Percentiles rank a stretch among this genome's conserved stretches.
phyloP scores from a whole-genome alignment of 2,888 invertebrate species.

The Synergus itoensis region DNA sequence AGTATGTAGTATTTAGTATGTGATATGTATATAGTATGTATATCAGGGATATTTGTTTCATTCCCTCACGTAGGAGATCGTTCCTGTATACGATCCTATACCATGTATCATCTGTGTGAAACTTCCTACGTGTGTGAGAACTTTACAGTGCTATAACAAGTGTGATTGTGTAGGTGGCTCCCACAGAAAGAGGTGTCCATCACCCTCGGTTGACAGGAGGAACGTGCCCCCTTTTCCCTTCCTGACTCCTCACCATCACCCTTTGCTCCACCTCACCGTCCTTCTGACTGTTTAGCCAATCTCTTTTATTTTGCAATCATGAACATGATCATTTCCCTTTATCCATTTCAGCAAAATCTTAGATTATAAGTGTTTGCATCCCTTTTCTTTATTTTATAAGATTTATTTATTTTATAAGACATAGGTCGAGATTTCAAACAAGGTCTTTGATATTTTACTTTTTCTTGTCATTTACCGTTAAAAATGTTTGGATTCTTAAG shows the following conservation, averaged over 20 bases:
- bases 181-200: slow-evolving; percentile 76
- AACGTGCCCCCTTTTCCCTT: slow-evolving; percentile 67
- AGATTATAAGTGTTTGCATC: not conserved
- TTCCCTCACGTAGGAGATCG: not conserved
- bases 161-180: slow-evolving; percentile 64
- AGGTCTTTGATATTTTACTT: too few species aligned
- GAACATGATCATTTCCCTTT: slow-evolving; percentile 25
- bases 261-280: slow-evolving; percentile 54
- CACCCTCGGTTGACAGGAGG: slow-evolving; percentile 76
- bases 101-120: not conserved
- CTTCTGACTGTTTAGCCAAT: slow-evolving; percentile 56
- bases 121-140: not conserved
- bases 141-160: slow-evolving; percentile 9
- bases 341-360: slow-evolving; percentile 10
- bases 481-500: too few species aligned
- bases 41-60: slow-evolving; percentile 24
- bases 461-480: too few species aligned
- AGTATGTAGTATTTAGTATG: not conserved
- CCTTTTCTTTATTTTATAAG: too few species aligned
- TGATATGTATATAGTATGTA: not conserved
- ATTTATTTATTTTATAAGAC: too few species aligned
- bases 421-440: too few species aligned
- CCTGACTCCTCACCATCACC: slow-evolving; percentile 48
- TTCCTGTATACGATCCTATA: not conserved
- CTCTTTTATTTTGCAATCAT: slow-evolving; percentile 55